Base-by-base conservation (phyloP, 2,113 vertebrate genomes). In the Oriolus oriolus region DNA sequence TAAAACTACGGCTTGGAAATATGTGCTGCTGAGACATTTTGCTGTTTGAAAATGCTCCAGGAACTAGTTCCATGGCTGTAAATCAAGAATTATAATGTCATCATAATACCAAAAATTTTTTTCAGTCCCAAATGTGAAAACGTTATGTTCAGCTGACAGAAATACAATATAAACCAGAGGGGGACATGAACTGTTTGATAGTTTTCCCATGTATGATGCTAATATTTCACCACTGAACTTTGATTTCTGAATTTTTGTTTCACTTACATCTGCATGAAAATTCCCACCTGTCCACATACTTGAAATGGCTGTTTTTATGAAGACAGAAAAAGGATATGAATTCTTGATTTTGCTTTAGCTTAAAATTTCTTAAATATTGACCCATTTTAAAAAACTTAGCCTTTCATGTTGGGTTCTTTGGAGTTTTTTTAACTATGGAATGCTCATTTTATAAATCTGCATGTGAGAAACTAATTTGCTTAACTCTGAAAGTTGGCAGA, bases 31-130 rank as follows among this genome's bases (percentile, higher is more conserved):
- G 75, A 93, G 74, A 94, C 13, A 76, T 90, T 94, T 80, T 83
- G 21, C 66, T 80, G 35, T 77, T 93, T 94, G 83, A 95, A 92
- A 87, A 81, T 54, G 23, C 42, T 95, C 64, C 90, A 94, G 42
- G 5, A 94, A 68, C 45, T 88, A 30, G 28, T 71, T 90, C 41
- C 14, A 30, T 86, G 92, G 52, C 85, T 90, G 59, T 81, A 94
- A 92, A 90, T 81, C 60, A 90, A 74, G 63, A 59, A 83, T 86
- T 87, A 79, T 65, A 89, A 90, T 83, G 39, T 35, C 56, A 91
- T 73, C 33, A 24, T 80, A 65, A 71, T 59, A 74, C 13, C 4
- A 11, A 83, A 87, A 61, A 26, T 18, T 61, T 89, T 26, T 74
- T 90, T 92, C 12, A 24, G 30, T 86, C 68, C 39, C 30, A 74